Percentiles rank a stretch among this genome's conserved stretches.
Conservation (phyloP, 2,797 vertebrate genomes). For the Lepidocolaptes lacrymiger region DNA sequence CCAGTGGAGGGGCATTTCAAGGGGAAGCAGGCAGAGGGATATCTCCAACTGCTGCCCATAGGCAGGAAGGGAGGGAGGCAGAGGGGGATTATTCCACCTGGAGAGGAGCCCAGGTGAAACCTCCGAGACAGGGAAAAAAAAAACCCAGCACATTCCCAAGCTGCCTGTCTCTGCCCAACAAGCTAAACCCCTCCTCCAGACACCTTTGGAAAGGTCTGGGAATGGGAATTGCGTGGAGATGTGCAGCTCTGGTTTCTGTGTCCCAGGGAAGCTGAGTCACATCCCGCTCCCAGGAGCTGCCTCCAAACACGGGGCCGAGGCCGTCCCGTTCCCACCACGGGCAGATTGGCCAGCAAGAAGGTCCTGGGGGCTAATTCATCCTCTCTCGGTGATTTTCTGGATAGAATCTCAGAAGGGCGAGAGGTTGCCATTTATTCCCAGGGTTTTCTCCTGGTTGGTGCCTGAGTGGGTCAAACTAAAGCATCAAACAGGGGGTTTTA, state of each 20-base stretch:
- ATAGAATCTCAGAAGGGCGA: neutral
- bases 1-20: neutral
- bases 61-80: neutral
- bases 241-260: constrained; percentile 36
- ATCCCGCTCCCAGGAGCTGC: constrained; percentile 1
- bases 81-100: neutral
- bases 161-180: neutral
- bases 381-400: neutral
- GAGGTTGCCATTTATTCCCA: neutral
- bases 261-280: constrained; percentile 50
- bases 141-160: neutral
- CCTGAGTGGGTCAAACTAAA: neutral
- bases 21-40: neutral
- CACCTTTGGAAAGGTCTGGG: neutral
- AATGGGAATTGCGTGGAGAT: neutral
- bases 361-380: neutral
- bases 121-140: neutral
- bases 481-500: neutral
- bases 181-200: constrained; percentile 24
- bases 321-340: accelerated
- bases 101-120: neutral
- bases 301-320: neutral
- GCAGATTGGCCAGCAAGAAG: accelerated
- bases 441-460: neutral
- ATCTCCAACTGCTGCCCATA: neutral